Evolutionary conservation across 2,888 invertebrate genomes (phyloP).

Genomic region (Megaustenia siamemsis): DNA sequence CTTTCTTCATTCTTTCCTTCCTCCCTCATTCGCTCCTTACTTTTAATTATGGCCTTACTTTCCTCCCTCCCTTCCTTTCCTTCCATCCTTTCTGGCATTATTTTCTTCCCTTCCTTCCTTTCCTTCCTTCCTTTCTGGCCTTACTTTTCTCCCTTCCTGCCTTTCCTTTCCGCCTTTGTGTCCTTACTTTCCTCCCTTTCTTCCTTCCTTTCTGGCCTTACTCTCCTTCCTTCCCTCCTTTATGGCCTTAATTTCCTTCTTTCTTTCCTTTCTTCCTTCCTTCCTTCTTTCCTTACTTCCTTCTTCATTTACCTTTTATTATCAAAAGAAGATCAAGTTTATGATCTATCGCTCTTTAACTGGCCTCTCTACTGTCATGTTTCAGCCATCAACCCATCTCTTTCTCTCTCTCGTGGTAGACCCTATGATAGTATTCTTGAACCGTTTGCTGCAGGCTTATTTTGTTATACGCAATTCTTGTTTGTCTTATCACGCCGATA

Average conservation of each 20-base stretch:
- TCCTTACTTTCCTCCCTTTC: not conserved
- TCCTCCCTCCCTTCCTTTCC: not conserved
- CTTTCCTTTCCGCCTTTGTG: not conserved
- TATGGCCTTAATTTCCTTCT: not conserved
- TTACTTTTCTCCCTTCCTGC: too few relatives aligned
- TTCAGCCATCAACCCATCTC: too few relatives aligned
- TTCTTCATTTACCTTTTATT: too few relatives aligned
- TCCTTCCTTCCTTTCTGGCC: not conserved
- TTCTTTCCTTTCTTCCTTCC: not conserved
- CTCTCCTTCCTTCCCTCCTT: not conserved
- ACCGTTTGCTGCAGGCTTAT: too few relatives aligned
- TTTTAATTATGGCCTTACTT: too few relatives aligned
- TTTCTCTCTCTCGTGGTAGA: too few relatives aligned
- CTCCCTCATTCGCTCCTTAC: not conserved
- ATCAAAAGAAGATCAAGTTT: too few relatives aligned
- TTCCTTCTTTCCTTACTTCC: not conserved
- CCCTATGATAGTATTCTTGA: too few relatives aligned
- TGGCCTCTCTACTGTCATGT: too few relatives aligned
- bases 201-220: not conserved
- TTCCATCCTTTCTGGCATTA: not conserved
- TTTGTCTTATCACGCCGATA: too few relatives aligned
- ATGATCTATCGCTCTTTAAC: too few relatives aligned
- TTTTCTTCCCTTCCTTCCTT: not conserved
- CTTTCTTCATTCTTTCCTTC: not conserved
- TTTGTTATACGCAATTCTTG: too few relatives aligned